Base-by-base conservation (phyloP, 2,888 invertebrate species). In the Limnephilus rhombicus region DNA sequence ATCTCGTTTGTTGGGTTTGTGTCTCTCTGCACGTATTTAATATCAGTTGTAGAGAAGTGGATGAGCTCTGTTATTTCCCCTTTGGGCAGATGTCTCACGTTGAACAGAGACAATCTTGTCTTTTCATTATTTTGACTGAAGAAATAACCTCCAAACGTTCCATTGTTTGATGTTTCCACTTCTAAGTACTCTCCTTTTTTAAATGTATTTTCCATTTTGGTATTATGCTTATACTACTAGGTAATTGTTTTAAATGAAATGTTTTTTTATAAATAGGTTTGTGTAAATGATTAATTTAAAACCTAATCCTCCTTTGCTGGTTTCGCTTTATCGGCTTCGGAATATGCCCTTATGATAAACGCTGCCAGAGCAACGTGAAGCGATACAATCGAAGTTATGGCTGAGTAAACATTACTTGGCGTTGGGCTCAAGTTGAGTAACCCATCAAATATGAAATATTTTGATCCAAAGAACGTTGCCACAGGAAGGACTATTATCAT, bases 341-440 rank as follows among this genome's bases (percentile, higher is more conserved):
- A 97, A 95, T 98, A 98, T 0, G 98, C 98, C 94, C 96, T 97
- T 94, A 97, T 98, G 94, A 98, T 98, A 94, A 98, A 98, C 86
- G 98, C 95, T 45, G 97, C 98, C 92, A 98, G 95, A 4, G 98
- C 98, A 93, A 98, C 94, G 94, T 98, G 98, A 90, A 98, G 95
- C 11, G 97, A 97, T 11, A 98, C 94, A 15, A 98, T 97, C 0
- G 98, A 98, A 86, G 97, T 96, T 81, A 98, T 97, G 41, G 98
- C 98, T 5, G 98, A 97, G 95, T 97, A 98, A 68, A 98, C 98
- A 95, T 98, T 98, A 94, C 98, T 97, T 34, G 97, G 96, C 83
- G 98, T 95, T 49, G 96, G 95, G 85, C 96, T 95, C 93, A 97
- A 94, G 53, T 95, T 94, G 85, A 97, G 95, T 94, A 97, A 95